Evolutionary conservation across 2,113 vertebrate genomes (phyloP).

Genomic region (Myrmecophaga tridactyla): DNA sequence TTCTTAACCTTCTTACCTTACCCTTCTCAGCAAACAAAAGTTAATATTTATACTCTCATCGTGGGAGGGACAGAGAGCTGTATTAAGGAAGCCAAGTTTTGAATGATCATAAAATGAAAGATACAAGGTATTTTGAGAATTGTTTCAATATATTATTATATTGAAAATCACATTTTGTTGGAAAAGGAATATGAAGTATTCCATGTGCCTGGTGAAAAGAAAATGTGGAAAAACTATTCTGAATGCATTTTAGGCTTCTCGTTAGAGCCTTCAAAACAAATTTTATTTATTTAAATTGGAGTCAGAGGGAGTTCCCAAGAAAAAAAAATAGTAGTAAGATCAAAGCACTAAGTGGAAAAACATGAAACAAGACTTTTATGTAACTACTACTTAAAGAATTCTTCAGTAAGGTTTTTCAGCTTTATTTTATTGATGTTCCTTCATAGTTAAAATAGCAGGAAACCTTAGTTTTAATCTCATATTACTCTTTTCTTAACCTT

Average conservation of each 20-base stretch:
- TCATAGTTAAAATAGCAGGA: background rate
- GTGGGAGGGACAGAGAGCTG: background rate
- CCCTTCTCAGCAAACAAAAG: background rate
- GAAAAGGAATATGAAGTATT: background rate
- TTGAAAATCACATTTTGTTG: background rate
- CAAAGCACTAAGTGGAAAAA: conserved; percentile 53
- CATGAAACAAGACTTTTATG: background rate
- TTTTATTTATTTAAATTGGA: conserved; percentile 58
- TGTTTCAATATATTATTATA: background rate
- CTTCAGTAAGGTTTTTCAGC: background rate
- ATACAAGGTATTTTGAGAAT: background rate
- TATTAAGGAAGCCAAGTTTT: background rate
- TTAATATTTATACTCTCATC: background rate
- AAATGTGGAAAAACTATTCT: background rate
- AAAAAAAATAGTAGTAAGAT: background rate
- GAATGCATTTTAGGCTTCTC: background rate
- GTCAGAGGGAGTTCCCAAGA: background rate
- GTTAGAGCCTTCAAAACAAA: conserved; percentile 14
- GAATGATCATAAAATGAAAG: conserved; percentile 12
- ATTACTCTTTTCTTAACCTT: conserved; percentile 14
- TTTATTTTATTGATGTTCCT: conserved; percentile 27
- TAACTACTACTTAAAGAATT: background rate
- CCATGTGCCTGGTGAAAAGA: background rate
- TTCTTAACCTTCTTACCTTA: conserved; percentile 14
- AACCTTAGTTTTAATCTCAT: conserved; percentile 7